Percentiles rank a stretch among this genome's conserved stretches.
Conservation (phyloP, 2,797 vertebrate genomes). For the Gymnothorax reevesii region DNA sequence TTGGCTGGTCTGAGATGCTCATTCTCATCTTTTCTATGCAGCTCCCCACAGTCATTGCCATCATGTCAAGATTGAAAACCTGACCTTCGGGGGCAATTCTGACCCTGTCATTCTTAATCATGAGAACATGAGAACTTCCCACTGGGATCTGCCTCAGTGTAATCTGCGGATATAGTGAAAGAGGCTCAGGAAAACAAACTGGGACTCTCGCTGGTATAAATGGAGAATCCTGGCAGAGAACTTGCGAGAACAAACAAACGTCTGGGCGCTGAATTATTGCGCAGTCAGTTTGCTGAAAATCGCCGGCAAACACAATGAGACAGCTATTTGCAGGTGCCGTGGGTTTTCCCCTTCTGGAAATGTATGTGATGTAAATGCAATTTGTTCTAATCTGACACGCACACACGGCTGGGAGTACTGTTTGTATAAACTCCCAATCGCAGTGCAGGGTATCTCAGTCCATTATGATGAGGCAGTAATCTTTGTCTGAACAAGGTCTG, state of each 20-base stretch:
- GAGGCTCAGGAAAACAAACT: background rate
- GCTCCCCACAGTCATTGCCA: background rate
- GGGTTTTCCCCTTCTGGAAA: background rate
- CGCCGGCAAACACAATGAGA: background rate
- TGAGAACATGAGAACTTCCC: background rate
- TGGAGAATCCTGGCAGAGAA: background rate
- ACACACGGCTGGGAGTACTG: background rate
- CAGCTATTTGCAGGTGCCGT: background rate
- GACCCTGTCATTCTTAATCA: background rate
- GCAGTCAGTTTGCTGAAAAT: background rate
- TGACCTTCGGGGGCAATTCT: background rate
- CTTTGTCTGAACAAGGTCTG: background rate
- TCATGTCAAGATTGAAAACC: background rate
- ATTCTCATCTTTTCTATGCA: background rate
- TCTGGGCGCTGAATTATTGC: background rate
- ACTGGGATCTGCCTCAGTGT: background rate
- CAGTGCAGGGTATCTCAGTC: background rate
- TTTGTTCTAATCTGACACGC: constrained; percentile 13
- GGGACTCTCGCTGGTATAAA: background rate
- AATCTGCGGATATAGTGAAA: background rate
- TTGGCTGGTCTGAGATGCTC: background rate
- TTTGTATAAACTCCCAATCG: background rate
- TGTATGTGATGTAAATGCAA: constrained; percentile 6
- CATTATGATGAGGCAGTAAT: background rate
- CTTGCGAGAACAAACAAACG: background rate